These are phyloP conservation scores for Loxodonta africana DNA, from an alignment of 2,113 vertebrate species.

Conservation along the genomic window DNA sequence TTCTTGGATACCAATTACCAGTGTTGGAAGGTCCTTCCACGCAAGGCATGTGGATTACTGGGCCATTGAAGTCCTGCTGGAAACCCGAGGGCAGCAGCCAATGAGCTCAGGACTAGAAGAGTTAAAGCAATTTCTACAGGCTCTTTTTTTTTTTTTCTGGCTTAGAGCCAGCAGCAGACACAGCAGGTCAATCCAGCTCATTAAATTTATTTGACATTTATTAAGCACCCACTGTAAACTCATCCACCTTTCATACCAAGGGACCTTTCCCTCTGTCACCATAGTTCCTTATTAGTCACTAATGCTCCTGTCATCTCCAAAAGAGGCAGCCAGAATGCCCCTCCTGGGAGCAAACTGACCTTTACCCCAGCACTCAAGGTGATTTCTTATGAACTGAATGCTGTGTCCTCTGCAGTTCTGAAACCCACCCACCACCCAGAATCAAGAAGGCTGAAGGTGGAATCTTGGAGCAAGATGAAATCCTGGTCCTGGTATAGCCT, in stretches of 20 bases:
- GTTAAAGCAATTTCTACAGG: background rate
- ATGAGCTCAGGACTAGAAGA: background rate
- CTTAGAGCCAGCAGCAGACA: slow-evolving; percentile 37
- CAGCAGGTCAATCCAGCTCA: background rate
- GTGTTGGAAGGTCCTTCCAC: background rate
- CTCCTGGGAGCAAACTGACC: background rate
- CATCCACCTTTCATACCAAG: slow-evolving; percentile 32
- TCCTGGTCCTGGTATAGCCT: background rate
- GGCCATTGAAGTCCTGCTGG: background rate
- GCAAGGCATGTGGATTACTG: background rate
- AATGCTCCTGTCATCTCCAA: background rate
- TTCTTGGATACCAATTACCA: background rate
- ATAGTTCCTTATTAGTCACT: background rate
- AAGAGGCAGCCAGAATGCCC: background rate
- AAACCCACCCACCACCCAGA: background rate
- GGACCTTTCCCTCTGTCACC: background rate
- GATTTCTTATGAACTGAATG: background rate
- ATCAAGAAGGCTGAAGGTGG: background rate
- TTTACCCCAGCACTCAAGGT: background rate
- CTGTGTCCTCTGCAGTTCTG: background rate
- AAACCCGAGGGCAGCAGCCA: background rate
- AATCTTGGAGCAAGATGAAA: background rate
- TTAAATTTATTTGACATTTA: slow-evolving; percentile 75
- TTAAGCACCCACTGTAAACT: slow-evolving; percentile 59
- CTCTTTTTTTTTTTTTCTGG: background rate